Evolutionary conservation across 2,113 vertebrate species (phyloP), one percentile per base, ranked within the genome.

Genomic region (Pyrgilauda ruficollis): DNA sequence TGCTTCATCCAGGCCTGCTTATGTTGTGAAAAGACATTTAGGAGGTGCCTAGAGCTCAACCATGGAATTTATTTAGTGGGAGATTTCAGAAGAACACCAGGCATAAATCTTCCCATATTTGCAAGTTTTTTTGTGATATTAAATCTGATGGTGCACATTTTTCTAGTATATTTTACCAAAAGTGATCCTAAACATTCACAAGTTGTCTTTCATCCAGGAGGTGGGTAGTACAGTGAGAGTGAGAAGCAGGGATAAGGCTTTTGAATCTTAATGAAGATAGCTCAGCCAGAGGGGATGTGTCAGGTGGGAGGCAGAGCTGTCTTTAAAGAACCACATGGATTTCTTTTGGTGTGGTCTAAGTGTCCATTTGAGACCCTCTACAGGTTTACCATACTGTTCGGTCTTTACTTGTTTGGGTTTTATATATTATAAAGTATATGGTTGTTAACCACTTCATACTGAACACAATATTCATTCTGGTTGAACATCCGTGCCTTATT

Each of bases 361-460:
- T 30, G 72, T 76, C 59, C 18, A 3, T 61, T 55, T 81, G 66
- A 72, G 67, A 41, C 21, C 9, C 21, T 64, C 24, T 31, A 12
- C 0, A 9, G 16, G 13, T 27, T 24, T 35, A 30, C 41, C 2
- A 0, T 35, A 9, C 20, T 49, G 15, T 44, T 76, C 0, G 0
- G 26, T 80, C 59, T 69, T 46, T 55, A 19, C 18, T 85, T 87
- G n/a, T 55, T 89, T 46, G 47, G 6, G 31, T 41, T 61, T 77
- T 62, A 22, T 50, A 4, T 46, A 22, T 69, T 66, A 9, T 2
- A 30, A 86, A 76, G 37, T 61, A 7, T 55, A 17, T 43, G 52
- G 22, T 31, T 49, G 39, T 73, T 72, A 82, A 87, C 21, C 27
- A 39, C 62, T 64, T 94, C 16, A 14, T 46, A 31, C 30, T 63